A percentile compares a stretch with the other conserved stretches of the same genome.
Conservation (phyloP, 2,797 vertebrate species). For the Australoheros facetus region DNA sequence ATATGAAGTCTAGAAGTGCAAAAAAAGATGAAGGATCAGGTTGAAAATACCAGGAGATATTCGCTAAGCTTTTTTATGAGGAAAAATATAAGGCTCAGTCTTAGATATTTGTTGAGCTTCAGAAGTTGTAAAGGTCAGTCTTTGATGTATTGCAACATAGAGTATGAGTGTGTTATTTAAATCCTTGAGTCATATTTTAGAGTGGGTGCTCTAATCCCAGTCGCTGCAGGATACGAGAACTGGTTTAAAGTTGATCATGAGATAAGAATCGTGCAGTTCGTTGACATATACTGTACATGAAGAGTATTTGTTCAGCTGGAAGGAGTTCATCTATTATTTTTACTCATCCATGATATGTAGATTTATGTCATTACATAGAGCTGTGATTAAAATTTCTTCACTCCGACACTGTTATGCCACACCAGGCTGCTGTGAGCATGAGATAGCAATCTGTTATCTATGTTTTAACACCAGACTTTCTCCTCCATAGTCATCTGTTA, state of each 20-base stretch:
- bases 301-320: conserved; percentile 57
- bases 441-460: conserved; percentile 69
- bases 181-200: conserved; percentile 51
- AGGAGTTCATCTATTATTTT: conserved; percentile 62
- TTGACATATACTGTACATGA: conserved; percentile 57
- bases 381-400: conserved; percentile 65
- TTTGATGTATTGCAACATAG: conserved; percentile 39
- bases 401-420: conserved; percentile 43
- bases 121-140: conserved; percentile 35
- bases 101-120: conserved; percentile 18
- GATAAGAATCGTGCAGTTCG: conserved; percentile 54
- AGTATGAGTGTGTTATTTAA: conserved; percentile 1
- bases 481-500: conserved; percentile 61
- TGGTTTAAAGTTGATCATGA: conserved; percentile 54
- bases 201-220: conserved; percentile 47
- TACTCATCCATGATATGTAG: conserved; percentile 65
- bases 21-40: background rate
- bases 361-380: conserved; percentile 69
- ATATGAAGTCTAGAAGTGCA: background rate
- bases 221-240: conserved; percentile 19
- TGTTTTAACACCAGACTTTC: conserved; percentile 54
- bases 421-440: conserved; percentile 44
- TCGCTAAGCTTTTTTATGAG: background rate
- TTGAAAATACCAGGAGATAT: conserved; percentile 1
- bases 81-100: background rate